These are phyloP conservation scores for Gopherus evgoodei DNA, from an alignment of 2,113 vertebrate species.

Conservation along the genomic window DNA sequence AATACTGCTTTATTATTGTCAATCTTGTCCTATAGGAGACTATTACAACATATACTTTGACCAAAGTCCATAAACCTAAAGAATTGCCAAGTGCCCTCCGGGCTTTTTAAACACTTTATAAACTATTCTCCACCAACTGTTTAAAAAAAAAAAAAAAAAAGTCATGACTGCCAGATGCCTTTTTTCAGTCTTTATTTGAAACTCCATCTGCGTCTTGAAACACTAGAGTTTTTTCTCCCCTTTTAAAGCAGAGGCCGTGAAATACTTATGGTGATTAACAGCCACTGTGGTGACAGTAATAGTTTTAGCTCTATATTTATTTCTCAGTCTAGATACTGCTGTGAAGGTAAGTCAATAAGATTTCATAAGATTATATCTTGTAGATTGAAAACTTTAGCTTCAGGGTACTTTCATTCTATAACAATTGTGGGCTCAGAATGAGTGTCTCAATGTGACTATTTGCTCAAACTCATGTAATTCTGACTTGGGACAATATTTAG, in stretches of 20 bases:
- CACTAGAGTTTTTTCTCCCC: constrained; percentile 47
- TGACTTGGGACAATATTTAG: not conserved
- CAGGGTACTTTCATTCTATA: constrained; percentile 10
- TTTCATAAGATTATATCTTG: not conserved
- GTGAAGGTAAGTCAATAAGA: constrained; percentile 63
- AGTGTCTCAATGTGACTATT: constrained; percentile 3
- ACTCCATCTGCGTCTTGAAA: constrained; percentile 76
- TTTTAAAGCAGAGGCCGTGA: constrained; percentile 25
- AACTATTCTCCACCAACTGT: constrained; percentile 72
- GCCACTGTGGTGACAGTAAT: not conserved
- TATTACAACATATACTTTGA: not conserved
- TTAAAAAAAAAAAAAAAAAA: constrained; percentile 58
- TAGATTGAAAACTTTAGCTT: not conserved
- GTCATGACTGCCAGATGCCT: constrained; percentile 77
- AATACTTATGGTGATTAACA: not conserved
- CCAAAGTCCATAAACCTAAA: not conserved
- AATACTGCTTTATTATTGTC: not conserved
- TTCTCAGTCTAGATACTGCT: constrained; percentile 19
- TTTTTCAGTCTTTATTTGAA: constrained; percentile 76
- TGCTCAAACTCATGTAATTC: constrained; percentile 27
- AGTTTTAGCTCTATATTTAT: not conserved
- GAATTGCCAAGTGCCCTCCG: not conserved
- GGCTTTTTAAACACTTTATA: constrained; percentile 27
- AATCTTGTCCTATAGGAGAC: accelerated
- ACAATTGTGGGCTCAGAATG: constrained; percentile 1